Conservation (phyloP, 2,888 invertebrate genomes). For the Unio pictorum region DNA sequence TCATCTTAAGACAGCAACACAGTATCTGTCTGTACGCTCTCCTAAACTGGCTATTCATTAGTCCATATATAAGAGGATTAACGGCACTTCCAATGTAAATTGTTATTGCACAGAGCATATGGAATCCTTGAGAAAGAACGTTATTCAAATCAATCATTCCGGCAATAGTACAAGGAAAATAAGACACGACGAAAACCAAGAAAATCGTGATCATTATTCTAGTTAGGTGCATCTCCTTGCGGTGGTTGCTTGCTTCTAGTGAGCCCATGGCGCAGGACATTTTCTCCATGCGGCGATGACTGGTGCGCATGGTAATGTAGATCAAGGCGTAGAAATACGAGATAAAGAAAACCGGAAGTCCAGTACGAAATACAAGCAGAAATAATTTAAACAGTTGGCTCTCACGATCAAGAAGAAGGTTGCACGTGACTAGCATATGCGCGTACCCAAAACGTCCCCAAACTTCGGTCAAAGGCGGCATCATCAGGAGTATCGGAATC, state of each 20-base stretch:
- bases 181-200: constrained; percentile 87
- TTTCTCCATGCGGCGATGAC: constrained; percentile 22
- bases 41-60: constrained; percentile 87
- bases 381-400: constrained; percentile 67
- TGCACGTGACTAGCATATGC: constrained; percentile 84
- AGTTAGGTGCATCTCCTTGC: constrained; percentile 75
- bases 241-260: constrained; percentile 12
- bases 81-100: constrained; percentile 93
- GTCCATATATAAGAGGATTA: constrained; percentile 92
- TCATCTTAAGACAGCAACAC: constrained; percentile 12
- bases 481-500: constrained; percentile 82
- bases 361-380: constrained; percentile 83
- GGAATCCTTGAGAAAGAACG: constrained; percentile 76
- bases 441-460: constrained; percentile 90
- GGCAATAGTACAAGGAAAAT: constrained; percentile 89
- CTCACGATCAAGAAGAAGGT: constrained; percentile 77
- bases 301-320: constrained; percentile 34
- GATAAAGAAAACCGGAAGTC: constrained; percentile 88
- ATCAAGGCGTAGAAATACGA: constrained; percentile 89
- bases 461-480: constrained; percentile 81
- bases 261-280: constrained; percentile 2
- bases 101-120: constrained; percentile 86
- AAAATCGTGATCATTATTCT: constrained; percentile 91
- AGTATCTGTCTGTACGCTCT: constrained; percentile 80
- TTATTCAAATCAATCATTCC: constrained; percentile 88